Conservation (phyloP, 2,113 vertebrate species). For the Cisticola juncidis region DNA sequence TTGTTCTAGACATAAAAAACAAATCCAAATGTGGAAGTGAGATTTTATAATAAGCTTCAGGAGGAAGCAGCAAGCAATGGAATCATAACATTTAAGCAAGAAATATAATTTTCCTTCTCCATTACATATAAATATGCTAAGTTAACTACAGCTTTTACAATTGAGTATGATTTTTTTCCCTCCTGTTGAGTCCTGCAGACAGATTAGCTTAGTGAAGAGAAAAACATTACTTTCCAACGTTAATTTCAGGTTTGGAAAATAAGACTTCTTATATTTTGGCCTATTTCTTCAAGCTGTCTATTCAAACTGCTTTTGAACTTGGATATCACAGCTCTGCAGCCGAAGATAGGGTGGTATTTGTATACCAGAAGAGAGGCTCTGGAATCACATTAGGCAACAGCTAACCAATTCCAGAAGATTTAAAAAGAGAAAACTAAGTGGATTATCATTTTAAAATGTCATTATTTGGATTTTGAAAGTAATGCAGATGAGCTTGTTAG, state of each 20-base stretch:
- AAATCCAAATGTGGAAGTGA: background rate
- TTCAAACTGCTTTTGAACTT: conserved; percentile 22
- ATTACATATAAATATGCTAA: background rate
- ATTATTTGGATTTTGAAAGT: background rate
- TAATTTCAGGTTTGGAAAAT: background rate
- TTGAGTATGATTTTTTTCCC: background rate
- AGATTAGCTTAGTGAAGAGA: background rate
- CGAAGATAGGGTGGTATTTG: background rate
- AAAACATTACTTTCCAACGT: conserved; percentile 4
- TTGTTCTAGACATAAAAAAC: background rate
- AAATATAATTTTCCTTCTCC: background rate
- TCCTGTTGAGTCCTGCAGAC: background rate
- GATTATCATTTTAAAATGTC: conserved; percentile 49
- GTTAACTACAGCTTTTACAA: background rate
- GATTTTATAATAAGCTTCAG: background rate
- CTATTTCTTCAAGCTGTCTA: background rate
- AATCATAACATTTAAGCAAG: background rate
- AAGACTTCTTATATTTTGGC: background rate
- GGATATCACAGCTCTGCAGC: conserved; percentile 9
- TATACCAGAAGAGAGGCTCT: background rate
- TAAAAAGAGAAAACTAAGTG: background rate
- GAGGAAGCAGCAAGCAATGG: background rate
- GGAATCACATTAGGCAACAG: background rate
- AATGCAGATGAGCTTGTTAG: conserved; percentile 16
- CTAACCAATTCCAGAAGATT: background rate